Evolutionary conservation across 2,797 vertebrate genomes (phyloP).

Genomic region (Pseudotriccus pelzelni): DNA sequence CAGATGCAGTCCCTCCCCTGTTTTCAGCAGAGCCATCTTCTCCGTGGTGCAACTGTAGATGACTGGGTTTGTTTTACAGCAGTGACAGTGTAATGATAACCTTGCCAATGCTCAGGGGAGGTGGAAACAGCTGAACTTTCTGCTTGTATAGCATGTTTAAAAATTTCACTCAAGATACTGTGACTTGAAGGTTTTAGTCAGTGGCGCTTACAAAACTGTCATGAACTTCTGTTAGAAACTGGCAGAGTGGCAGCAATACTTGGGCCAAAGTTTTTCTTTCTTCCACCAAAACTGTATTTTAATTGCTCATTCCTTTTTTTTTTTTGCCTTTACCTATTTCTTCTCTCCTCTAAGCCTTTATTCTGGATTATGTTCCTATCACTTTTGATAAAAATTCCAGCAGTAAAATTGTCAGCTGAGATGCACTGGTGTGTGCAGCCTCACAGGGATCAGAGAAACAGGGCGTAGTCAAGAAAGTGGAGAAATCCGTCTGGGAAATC

Average conservation of each 20-base stretch:
- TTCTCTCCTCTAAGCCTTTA: not conserved
- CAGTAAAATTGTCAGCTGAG: not conserved
- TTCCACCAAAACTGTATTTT: not conserved
- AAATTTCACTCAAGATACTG: not conserved
- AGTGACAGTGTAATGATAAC: not conserved
- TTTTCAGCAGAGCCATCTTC: not conserved
- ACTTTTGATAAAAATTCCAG: not conserved
- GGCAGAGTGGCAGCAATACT: not conserved
- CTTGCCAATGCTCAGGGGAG: not conserved
- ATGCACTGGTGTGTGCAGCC: rapidly evolving
- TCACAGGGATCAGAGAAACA: not conserved
- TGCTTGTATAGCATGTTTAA: not conserved
- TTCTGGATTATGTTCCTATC: not conserved
- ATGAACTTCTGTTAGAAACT: not conserved
- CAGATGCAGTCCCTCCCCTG: not conserved
- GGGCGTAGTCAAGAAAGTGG: not conserved
- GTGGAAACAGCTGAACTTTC: not conserved
- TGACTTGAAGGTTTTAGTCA: not conserved
- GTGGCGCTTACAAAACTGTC: not conserved
- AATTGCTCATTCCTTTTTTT: not conserved
- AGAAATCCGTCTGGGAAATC: not conserved
- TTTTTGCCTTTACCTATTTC: not conserved
- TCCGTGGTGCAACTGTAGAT: constrained; percentile 2
- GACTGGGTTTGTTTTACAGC: constrained; percentile 32
- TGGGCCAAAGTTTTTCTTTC: not conserved